phyloP scores from a whole-genome alignment of 2,113 vertebrate genomes.

The Eublepharis macularius region DNA sequence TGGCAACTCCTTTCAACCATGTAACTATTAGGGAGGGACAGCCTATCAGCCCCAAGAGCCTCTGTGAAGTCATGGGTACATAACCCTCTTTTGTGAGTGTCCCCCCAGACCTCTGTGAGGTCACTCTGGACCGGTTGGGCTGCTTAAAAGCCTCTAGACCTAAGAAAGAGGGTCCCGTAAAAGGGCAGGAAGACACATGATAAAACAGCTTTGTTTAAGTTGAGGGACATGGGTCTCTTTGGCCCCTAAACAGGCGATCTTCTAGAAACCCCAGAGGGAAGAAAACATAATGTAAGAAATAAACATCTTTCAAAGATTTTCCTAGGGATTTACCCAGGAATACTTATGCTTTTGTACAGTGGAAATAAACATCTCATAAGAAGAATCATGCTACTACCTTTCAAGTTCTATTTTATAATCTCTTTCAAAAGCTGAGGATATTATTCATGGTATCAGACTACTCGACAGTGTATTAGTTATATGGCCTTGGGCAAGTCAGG shows the following conservation, averaged over 20 bases:
- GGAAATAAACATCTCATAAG: not conserved
- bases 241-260: too few relatives aligned
- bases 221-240: too few relatives aligned
- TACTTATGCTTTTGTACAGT: not conserved
- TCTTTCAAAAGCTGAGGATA: not conserved
- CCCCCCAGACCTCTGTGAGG: not conserved
- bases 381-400: too few relatives aligned
- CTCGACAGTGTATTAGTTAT: not conserved
- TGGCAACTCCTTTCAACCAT: not conserved
- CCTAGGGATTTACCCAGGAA: not conserved
- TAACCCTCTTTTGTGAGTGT: not conserved
- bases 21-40: constrained; percentile 4
- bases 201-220: too few relatives aligned
- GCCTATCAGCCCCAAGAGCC: not conserved
- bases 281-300: too few relatives aligned
- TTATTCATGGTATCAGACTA: not conserved
- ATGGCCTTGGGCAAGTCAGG: not conserved
- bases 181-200: too few relatives aligned
- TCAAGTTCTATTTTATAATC: not conserved
- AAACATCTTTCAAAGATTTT: too few relatives aligned
- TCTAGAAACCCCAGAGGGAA: too few relatives aligned
- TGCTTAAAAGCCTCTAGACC: not conserved
- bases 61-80: constrained; percentile 13
- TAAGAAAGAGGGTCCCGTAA: not conserved
- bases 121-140: not conserved